Conservation (phyloP, 1,140 invertebrate species). For the Ceratosolen fusciceps region DNA sequence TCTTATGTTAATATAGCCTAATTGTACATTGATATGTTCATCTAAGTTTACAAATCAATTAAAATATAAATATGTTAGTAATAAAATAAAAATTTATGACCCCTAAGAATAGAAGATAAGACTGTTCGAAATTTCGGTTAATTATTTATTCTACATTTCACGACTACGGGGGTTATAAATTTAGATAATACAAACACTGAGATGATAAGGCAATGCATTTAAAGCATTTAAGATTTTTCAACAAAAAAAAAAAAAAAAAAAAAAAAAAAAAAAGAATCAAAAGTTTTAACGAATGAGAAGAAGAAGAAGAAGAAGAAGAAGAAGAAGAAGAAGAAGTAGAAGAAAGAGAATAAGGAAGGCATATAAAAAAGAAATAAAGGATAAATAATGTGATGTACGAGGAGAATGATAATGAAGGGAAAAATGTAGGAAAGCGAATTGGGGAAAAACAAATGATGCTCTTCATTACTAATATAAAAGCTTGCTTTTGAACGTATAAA, state of each 20-base stretch:
- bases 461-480: slow-evolving; percentile 16
- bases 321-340: background rate
- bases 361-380: background rate
- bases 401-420: no score
- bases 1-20: slow-evolving; percentile 22
- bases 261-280: no score
- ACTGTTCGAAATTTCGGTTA: background rate
- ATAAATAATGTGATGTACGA: background rate
- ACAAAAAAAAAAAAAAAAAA: no score
- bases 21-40: slow-evolving; percentile 29
- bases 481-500: slow-evolving; percentile 30
- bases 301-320: background rate
- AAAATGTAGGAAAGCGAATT: no score
- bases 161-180: background rate
- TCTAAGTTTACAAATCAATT: slow-evolving; percentile 42
- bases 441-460: background rate
- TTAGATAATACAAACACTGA: background rate
- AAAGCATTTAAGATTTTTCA: no score
- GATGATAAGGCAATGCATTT: background rate
- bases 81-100: slow-evolving; percentile 31
- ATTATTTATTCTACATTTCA: slow-evolving; percentile 15
- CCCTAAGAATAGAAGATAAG: background rate
- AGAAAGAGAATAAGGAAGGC: background rate
- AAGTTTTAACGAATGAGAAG: background rate
- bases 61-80: slow-evolving; percentile 28